Conservation (phyloP, 2,888 invertebrate genomes). For the Hydrotaea cyrtoneurina region DNA sequence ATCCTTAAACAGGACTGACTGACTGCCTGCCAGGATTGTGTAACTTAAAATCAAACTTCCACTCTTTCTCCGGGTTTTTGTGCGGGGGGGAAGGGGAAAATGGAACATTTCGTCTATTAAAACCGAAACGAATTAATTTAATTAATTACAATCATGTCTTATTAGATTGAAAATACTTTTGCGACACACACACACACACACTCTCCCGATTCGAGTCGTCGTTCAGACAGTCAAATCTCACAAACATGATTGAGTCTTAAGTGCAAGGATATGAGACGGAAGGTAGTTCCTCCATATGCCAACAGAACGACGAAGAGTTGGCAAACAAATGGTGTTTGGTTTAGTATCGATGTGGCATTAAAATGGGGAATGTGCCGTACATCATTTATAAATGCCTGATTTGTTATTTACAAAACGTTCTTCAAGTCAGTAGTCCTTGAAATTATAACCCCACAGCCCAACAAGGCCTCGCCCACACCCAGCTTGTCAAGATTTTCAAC, state of each 20-base stretch:
- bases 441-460: conserved; percentile 67
- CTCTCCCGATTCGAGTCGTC: neutral
- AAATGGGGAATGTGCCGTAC: conserved; percentile 74
- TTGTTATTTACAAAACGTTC: conserved; percentile 79
- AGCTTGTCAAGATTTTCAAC: conserved; percentile 28
- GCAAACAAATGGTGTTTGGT: conserved; percentile 60
- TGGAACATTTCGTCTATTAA: conserved; percentile 78
- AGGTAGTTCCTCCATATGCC: conserved; percentile 2
- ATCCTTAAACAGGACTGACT: conserved; percentile 23
- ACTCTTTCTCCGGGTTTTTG: no score
- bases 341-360: conserved; percentile 55
- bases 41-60: no score
- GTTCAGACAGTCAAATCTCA: neutral
- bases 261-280: conserved; percentile 2
- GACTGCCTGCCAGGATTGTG: no score
- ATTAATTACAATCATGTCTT: conserved; percentile 81
- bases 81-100: neutral
- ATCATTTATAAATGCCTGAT: conserved; percentile 80
- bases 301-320: neutral
- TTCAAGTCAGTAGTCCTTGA: conserved; percentile 25
- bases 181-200: conserved; percentile 11
- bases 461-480: neutral
- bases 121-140: conserved; percentile 81
- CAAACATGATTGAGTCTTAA: conserved; percentile 13
- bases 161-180: conserved; percentile 76